A percentile compares a stretch with the other conserved stretches of the same genome.
Evolutionary conservation across 2,113 vertebrate genomes (phyloP).

Genomic region (Pluvianellus socialis): DNA sequence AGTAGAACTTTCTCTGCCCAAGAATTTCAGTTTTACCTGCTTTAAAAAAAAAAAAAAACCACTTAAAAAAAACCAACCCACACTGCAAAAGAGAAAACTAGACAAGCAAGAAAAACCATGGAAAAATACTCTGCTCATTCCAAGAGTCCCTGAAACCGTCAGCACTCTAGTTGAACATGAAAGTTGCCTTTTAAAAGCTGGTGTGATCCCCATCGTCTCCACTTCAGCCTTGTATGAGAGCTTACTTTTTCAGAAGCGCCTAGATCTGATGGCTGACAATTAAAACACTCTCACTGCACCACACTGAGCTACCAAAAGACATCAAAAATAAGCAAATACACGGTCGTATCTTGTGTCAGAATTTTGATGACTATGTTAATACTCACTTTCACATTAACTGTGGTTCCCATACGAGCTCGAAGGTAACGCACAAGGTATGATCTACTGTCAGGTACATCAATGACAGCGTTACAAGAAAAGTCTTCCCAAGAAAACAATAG

Average conservation of each 20-base stretch:
- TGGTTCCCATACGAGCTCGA: accelerated
- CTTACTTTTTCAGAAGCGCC: neutral
- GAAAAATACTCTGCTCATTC: neutral
- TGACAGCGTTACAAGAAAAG: neutral
- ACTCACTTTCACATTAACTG: neutral
- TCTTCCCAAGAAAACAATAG: neutral
- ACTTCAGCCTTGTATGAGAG: neutral
- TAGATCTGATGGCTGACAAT: neutral
- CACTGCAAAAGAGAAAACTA: neutral
- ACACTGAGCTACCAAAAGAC: neutral
- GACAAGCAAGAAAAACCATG: neutral
- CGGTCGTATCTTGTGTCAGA: accelerated
- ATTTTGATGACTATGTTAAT: no score
- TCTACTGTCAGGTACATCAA: neutral
- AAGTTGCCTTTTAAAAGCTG: neutral
- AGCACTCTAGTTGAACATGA: neutral
- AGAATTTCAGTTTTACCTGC: neutral
- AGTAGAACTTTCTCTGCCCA: neutral
- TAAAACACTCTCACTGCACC: neutral
- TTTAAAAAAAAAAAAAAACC: neutral
- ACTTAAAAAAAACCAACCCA: neutral
- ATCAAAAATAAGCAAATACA: neutral
- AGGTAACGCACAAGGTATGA: accelerated
- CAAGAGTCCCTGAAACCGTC: neutral
- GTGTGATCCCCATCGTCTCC: neutral